Percentiles rank a stretch among this genome's conserved stretches.
Evolutionary conservation across 2,888 invertebrate genomes (phyloP).

Genomic region (Nomada goodeniana): DNA sequence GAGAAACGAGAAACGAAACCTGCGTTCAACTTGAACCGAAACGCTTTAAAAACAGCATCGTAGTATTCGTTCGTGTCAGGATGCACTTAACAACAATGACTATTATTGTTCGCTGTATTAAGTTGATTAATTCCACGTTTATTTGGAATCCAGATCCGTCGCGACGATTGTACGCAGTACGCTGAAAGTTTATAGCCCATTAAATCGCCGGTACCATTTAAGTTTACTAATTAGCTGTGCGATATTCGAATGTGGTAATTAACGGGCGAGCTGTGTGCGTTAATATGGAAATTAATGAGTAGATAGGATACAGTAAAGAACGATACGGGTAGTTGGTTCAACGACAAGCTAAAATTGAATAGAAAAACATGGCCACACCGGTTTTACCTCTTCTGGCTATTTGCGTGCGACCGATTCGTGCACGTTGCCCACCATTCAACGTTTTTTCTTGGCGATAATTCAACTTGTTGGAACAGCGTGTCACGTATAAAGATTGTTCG

Average conservation of each 20-base stretch:
- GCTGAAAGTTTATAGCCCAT: constrained; percentile 50
- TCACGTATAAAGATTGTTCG: too few species aligned
- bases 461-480: too few species aligned
- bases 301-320: constrained; percentile 40
- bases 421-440: not conserved
- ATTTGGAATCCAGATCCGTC: constrained; percentile 27
- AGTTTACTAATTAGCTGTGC: constrained; percentile 50
- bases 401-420: constrained; percentile 18
- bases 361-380: constrained; percentile 13
- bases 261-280: constrained; percentile 18
- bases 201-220: constrained; percentile 42
- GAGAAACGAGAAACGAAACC: not conserved
- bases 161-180: not conserved
- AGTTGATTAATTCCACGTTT: constrained; percentile 20
- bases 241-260: constrained; percentile 44
- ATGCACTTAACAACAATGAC: not conserved
- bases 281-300: constrained; percentile 51
- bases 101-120: not conserved
- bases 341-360: constrained; percentile 19
- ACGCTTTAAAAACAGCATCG: not conserved
- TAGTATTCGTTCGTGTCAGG: not conserved
- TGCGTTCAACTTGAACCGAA: constrained; percentile 19
- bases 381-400: constrained; percentile 7
- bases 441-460: too few species aligned
- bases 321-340: not conserved